Evolutionary conservation across 2,797 vertebrate species (phyloP).

Genomic region (Geotria australis): DNA sequence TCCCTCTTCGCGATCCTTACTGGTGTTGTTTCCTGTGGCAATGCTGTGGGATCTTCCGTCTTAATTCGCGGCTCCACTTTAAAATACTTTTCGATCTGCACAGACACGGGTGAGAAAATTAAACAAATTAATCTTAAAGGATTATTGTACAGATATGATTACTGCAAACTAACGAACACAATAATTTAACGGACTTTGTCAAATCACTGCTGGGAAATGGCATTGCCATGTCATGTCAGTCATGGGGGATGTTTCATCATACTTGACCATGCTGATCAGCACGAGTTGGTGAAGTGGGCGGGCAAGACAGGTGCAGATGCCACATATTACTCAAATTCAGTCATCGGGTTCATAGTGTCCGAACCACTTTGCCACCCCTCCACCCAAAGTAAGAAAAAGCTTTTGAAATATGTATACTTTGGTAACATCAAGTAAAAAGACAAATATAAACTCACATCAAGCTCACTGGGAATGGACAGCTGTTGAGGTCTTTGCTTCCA

Average conservation of each 20-base stretch:
- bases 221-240: too few species aligned
- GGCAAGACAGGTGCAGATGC: too few species aligned
- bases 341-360: too few species aligned
- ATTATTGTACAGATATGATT: not conserved
- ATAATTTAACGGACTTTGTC: not conserved
- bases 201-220: too few species aligned
- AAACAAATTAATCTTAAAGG: not conserved
- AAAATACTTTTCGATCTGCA: conserved; percentile 81
- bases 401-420: not conserved
- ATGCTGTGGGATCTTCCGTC: too few species aligned
- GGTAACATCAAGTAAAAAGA: not conserved
- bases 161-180: not conserved
- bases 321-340: too few species aligned
- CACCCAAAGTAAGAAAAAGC: not conserved
- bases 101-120: conserved; percentile 2
- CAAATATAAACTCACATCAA: conserved; percentile 47
- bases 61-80: conserved; percentile 46
- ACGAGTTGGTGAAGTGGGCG: too few species aligned
- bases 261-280: too few species aligned
- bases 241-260: too few species aligned
- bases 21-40: too few species aligned
- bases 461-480: conserved; percentile 54
- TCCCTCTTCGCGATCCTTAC: too few species aligned
- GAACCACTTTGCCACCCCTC: too few species aligned
- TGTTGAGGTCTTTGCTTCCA: conserved; percentile 76